Conservation (phyloP, 2,888 invertebrate genomes). For the Epistrophella euchroma region DNA sequence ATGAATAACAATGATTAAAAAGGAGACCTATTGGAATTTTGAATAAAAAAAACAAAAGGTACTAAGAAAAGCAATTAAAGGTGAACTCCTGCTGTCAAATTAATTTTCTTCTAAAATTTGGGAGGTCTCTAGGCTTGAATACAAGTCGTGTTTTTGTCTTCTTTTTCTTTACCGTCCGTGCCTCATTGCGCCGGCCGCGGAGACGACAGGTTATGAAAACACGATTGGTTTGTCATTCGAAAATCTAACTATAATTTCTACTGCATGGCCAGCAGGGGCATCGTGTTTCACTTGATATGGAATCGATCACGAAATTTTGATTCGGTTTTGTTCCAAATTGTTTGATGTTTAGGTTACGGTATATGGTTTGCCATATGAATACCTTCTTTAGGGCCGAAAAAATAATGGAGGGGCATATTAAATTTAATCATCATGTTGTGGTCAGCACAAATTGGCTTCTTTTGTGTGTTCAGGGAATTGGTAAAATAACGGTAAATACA, state of each 20-base stretch:
- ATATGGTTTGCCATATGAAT: not conserved
- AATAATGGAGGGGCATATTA: conserved; percentile 69
- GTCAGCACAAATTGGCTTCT: conserved; percentile 63
- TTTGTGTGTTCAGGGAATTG: conserved; percentile 52
- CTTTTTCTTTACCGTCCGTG: conserved; percentile 3
- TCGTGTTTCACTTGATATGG: conserved; percentile 31
- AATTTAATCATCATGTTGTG: conserved; percentile 69
- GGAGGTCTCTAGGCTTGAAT: conserved; percentile 22
- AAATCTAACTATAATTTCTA: conserved; percentile 14
- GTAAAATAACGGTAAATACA: conserved; percentile 31
- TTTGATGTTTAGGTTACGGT: not conserved
- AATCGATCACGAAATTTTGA: conserved; percentile 58
- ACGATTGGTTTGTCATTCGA: conserved; percentile 48
- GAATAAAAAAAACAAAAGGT: not conserved
- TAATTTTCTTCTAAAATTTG: conserved; percentile 31
- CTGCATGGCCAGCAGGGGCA: not conserved
- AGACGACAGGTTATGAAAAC: conserved; percentile 30
- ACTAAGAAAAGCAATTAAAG: conserved; percentile 1
- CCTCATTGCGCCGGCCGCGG: no score
- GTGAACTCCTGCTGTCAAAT: conserved; percentile 48
- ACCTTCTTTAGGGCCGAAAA: conserved; percentile 40
- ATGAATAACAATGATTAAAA: conserved; percentile 1
- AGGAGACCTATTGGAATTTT: not conserved
- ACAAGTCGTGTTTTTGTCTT: not conserved
- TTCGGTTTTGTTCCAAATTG: conserved; percentile 38